phyloP scores from a whole-genome alignment of 1,140 invertebrate species.

The Phenacoccus solenopsis region DNA sequence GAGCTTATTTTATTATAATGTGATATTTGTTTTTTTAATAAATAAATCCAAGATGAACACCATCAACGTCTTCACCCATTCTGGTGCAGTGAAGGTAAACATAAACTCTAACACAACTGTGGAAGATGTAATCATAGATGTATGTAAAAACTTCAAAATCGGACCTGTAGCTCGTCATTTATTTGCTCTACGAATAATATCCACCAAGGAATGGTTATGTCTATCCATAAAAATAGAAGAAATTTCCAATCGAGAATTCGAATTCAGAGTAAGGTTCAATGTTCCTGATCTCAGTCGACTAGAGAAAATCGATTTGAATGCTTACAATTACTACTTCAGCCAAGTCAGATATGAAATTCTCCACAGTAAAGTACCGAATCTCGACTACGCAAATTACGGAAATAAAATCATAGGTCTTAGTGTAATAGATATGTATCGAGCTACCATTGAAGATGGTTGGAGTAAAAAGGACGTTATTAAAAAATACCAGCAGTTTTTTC shows the following conservation, averaged over 20 bases:
- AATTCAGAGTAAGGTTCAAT: conserved; percentile 65
- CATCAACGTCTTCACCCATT: not conserved
- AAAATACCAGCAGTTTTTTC: conserved; percentile 68
- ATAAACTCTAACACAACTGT: conserved; percentile 31
- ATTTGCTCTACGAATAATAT: conserved; percentile 52
- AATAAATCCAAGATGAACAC: not conserved
- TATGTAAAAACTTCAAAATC: conserved; percentile 55
- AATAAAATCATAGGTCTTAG: conserved; percentile 63
- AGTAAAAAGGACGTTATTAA: conserved; percentile 47
- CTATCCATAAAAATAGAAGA: conserved; percentile 39
- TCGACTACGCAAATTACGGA: conserved; percentile 59
- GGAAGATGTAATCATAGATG: conserved; percentile 56
- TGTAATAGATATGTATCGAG: conserved; percentile 71
- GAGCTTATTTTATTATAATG: no score
- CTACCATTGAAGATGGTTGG: conserved; percentile 50
- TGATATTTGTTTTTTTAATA: no score
- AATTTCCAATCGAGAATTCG: conserved; percentile 42
- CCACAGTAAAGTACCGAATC: conserved; percentile 60
- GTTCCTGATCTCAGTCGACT: conserved; percentile 47
- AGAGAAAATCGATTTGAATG: conserved; percentile 50
- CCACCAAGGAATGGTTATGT: conserved; percentile 49
- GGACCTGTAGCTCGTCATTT: conserved; percentile 59
- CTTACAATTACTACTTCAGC: conserved; percentile 73
- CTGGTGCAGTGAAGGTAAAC: not conserved
- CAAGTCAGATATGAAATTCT: conserved; percentile 72